A percentile compares a stretch with the other conserved stretches of the same genome.
Evolutionary conservation across 2,888 invertebrate species (phyloP).

Genomic region (Campoletis raptor): DNA sequence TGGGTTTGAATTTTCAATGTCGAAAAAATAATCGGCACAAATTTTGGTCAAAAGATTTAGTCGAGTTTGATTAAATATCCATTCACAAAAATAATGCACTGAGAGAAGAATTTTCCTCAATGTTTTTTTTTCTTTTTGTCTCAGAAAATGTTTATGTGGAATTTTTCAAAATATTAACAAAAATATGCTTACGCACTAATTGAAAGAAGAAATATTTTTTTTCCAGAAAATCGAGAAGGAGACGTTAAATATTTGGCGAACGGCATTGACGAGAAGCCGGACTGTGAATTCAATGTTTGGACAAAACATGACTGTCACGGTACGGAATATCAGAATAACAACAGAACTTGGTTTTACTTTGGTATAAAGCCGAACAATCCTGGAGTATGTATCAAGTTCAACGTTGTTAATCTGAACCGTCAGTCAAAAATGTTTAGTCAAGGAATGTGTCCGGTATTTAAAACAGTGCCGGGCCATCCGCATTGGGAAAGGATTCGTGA

Average conservation of each 20-base stretch:
- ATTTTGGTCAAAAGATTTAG: too few relatives aligned
- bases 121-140: too few relatives aligned
- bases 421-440: slow-evolving; percentile 96
- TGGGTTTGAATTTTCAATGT: too few relatives aligned
- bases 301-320: slow-evolving; percentile 95
- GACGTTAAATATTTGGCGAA: slow-evolving; percentile 59
- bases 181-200: too few relatives aligned
- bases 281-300: slow-evolving; percentile 95
- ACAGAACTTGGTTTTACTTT: slow-evolving; percentile 97
- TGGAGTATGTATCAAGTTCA: slow-evolving; percentile 89
- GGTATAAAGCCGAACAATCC: slow-evolving; percentile 88
- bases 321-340: slow-evolving; percentile 95
- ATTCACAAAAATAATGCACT: too few relatives aligned
- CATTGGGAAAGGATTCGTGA: slow-evolving; percentile 95
- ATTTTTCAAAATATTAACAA: too few relatives aligned
- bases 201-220: slow-evolving; percentile 19
- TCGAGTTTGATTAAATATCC: too few relatives aligned
- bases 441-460: slow-evolving; percentile 94
- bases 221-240: slow-evolving; percentile 66
- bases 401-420: slow-evolving; percentile 94
- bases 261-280: slow-evolving; percentile 86
- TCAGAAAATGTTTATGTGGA: too few relatives aligned
- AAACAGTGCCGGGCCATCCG: slow-evolving; percentile 90
- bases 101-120: background rate
- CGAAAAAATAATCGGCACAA: too few relatives aligned